A percentile compares a stretch with the other conserved stretches of the same genome.
phyloP scores from a whole-genome alignment of 2,797 vertebrate genomes.

The Lacerta viridis region DNA sequence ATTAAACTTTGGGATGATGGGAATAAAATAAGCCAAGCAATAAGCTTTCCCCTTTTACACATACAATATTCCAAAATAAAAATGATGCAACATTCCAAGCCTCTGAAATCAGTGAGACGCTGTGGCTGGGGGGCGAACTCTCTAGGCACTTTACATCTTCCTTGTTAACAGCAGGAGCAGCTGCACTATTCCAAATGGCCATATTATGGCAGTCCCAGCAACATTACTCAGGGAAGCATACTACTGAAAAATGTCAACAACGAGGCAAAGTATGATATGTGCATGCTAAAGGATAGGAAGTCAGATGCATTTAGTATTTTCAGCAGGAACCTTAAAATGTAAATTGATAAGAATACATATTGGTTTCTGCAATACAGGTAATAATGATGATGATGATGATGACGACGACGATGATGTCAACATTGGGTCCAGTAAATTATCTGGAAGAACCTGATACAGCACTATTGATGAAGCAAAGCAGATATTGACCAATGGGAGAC shows the following conservation, averaged over 20 bases:
- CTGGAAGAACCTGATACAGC: too few relatives aligned
- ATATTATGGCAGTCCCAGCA: background rate
- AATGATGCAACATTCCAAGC: background rate
- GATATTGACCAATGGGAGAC: too few relatives aligned
- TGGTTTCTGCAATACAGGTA: background rate
- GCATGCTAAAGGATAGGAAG: background rate
- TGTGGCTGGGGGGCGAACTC: background rate
- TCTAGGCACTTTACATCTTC: background rate
- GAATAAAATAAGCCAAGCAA: background rate
- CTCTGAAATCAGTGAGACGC: slow-evolving; percentile 17
- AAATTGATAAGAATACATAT: background rate
- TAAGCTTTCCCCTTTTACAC: slow-evolving; percentile 22
- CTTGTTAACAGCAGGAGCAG: background rate
- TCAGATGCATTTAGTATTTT: background rate
- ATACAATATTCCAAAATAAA: slow-evolving; percentile 43
- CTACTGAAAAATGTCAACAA: background rate
- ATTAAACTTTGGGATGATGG: slow-evolving; percentile 28
- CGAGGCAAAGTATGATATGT: rapidly evolving
- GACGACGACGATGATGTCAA: too few relatives aligned
- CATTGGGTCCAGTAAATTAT: too few relatives aligned
- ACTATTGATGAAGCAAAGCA: too few relatives aligned
- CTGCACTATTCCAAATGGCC: slow-evolving; percentile 1
- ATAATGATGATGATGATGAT: too few relatives aligned
- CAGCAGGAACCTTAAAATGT: background rate
- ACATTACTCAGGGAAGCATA: background rate